Conservation (phyloP, 2,888 invertebrate species). For the Platerodrilus igneus region DNA sequence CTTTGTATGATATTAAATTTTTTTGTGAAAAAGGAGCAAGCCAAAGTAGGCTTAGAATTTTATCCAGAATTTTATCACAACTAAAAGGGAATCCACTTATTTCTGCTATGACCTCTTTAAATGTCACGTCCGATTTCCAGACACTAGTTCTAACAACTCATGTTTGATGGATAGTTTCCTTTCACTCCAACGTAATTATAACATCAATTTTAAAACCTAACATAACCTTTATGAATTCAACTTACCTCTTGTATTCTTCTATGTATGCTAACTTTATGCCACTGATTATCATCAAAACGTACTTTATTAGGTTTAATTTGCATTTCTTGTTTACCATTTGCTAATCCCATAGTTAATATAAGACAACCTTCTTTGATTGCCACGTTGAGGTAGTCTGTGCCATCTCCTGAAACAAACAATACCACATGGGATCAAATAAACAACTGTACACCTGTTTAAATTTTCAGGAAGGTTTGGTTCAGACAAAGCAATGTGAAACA, state of each 20-base stretch:
- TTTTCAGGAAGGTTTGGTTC: conserved; percentile 7
- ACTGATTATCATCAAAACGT: conserved; percentile 92
- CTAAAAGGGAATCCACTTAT: too few relatives aligned
- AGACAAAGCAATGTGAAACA: conserved; percentile 9
- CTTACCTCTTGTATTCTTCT: conserved; percentile 86
- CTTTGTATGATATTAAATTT: too few relatives aligned
- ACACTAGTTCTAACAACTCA: too few relatives aligned
- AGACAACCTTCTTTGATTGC: conserved; percentile 87
- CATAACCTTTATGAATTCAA: too few relatives aligned
- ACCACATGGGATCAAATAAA: neutral
- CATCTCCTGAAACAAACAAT: conserved; percentile 64
- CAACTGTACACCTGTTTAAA: neutral
- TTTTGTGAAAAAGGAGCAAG: too few relatives aligned
- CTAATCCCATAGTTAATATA: conserved; percentile 82
- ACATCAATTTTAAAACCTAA: too few relatives aligned
- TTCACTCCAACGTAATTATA: too few relatives aligned
- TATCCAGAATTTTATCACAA: too few relatives aligned
- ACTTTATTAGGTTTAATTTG: conserved; percentile 83
- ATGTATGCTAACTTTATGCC: conserved; percentile 90
- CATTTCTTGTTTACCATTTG: conserved; percentile 85
- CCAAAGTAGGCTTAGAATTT: too few relatives aligned
- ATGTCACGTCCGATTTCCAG: too few relatives aligned
- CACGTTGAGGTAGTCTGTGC: conserved; percentile 83
- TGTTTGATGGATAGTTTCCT: too few relatives aligned
- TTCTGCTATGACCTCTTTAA: too few relatives aligned